These are phyloP conservation scores for Takifugu ocellatus DNA, from an alignment of 2,797 vertebrate species.

Conservation along the genomic window DNA sequence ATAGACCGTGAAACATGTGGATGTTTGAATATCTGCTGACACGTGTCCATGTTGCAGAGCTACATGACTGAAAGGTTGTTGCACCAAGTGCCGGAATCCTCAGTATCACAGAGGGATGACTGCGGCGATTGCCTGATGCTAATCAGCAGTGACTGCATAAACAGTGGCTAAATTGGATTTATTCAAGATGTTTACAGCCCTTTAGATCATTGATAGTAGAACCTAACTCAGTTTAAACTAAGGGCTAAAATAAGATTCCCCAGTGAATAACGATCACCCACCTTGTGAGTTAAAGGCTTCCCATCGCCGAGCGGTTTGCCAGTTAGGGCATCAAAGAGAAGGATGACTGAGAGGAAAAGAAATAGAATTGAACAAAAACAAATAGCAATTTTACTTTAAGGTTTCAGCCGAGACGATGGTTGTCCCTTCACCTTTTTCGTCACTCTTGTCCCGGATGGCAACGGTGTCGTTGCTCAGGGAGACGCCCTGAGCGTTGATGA, in stretches of 20 bases:
- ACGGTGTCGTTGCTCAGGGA: conserved; percentile 92
- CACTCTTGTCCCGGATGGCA: conserved; percentile 87
- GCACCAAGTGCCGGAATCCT: no score
- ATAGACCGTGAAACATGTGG: no score
- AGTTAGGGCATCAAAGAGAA: conserved; percentile 87
- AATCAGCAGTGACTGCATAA: no score
- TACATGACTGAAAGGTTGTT: no score
- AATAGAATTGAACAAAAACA: conserved; percentile 5
- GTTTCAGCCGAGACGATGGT: no score
- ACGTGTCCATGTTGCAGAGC: no score
- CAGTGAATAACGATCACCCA: conserved; percentile 49
- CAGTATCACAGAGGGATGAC: no score
- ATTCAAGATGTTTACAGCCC: no score
- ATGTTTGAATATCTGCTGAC: no score
- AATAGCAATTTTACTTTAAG: not conserved
- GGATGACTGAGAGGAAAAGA: conserved; percentile 76
- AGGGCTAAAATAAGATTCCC: not conserved
- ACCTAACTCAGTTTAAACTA: not conserved
- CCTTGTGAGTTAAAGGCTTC: conserved; percentile 89
- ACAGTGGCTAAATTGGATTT: no score
- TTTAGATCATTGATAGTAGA: not conserved
- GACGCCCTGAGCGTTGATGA: conserved; percentile 84
- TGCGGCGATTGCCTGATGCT: no score
- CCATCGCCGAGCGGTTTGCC: conserved; percentile 90
- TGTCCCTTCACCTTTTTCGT: conserved; percentile 83